These are phyloP conservation scores for Coremacera marginata DNA, from an alignment of 2,888 invertebrate species.

Conservation along the genomic window DNA sequence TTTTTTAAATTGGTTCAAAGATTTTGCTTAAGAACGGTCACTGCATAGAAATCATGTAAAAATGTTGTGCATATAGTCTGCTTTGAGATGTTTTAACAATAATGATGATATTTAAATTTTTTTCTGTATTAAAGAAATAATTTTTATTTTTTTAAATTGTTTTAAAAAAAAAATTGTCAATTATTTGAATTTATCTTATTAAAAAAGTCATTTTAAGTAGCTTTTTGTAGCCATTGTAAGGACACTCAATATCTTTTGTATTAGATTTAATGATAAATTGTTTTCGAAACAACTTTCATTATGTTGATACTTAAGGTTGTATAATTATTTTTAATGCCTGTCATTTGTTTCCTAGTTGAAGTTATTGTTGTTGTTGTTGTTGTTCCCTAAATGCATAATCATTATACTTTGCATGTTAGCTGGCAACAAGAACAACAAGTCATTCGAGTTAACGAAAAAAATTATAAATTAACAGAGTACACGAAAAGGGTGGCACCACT, in stretches of 20 bases:
- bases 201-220: too few relatives aligned
- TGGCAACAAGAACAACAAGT: neutral
- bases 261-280: neutral
- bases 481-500: constrained; percentile 7
- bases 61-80: too few relatives aligned
- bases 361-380: neutral
- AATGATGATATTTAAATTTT: neutral
- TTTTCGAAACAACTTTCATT: neutral
- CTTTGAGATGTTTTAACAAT: neutral
- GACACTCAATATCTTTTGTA: too few relatives aligned
- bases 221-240: too few relatives aligned
- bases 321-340: neutral
- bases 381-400: constrained; percentile 10
- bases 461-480: neutral
- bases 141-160: too few relatives aligned
- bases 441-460: neutral
- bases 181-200: too few relatives aligned
- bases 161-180: too few relatives aligned
- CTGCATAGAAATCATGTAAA: too few relatives aligned
- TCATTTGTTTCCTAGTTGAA: neutral
- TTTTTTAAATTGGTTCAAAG: too few relatives aligned
- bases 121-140: too few relatives aligned
- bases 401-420: constrained; percentile 15
- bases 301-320: neutral
- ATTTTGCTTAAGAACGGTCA: too few relatives aligned